Evolutionary conservation across 1,140 invertebrate species (phyloP), one percentile per base, ranked within the genome.

Genomic region (Papilio xuthus): DNA sequence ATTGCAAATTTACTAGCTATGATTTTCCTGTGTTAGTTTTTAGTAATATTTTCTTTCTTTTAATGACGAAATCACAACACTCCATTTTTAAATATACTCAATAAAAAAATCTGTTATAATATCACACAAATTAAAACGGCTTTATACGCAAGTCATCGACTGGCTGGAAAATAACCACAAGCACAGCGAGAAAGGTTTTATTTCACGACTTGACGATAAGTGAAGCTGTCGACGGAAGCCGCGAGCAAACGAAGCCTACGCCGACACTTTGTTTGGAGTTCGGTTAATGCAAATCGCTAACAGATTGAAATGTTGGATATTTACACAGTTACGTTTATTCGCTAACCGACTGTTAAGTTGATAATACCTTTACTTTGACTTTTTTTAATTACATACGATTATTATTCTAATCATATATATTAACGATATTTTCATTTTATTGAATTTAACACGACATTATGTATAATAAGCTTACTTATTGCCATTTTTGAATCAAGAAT

Each of bases 181-280:
- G 47, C 50, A 28, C 41, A 20, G 2, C 41, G 41, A 12, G 28
- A 12, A 26, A 37, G 74, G 53, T 60, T 76, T 76, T 56, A 60
- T 76, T 76, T 63, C 26, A 4, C 26, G 60, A 67, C 23, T 56
- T 42, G 2, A 60, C 32, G 32, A 76, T 60, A 42, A 60, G 74
- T 76, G 37, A 76, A n/a, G 32, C 53, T 50, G 72, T 74, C 72
- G 26, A 74, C 72, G 72, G 42, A 74, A 74, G 47, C 18, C 42
- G 72, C 20, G 71, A 56, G 28, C 18, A 63, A 76, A 63, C 32
- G 53, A 76, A 76, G 53, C 74, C 74, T 76, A 76, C 37, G 37
- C 74, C 9, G 53, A 32, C 50, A 63, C 37, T 76, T 76, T 50
- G 32, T 50, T 73, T 41, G 15, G 41, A 47, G 50, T 76, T 47